Evolutionary conservation across 2,888 invertebrate species (phyloP).

Genomic region (Chrysopilus asiliformis): DNA sequence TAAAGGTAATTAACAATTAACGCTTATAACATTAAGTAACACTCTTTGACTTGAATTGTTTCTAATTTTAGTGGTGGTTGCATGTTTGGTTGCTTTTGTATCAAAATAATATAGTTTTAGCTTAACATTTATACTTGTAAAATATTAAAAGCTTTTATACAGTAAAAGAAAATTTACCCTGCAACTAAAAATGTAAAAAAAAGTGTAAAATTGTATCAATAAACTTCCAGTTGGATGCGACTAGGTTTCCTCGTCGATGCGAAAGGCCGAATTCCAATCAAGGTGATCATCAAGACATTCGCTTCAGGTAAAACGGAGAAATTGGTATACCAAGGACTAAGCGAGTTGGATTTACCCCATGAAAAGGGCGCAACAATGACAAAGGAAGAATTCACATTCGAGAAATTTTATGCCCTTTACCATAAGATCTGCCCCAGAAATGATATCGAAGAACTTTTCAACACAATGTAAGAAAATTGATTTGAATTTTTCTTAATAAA

Average conservation of each 20-base stretch:
- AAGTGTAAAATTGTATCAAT: slow-evolving; percentile 18
- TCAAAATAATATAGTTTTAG: too few species aligned
- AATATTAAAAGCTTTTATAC: too few species aligned
- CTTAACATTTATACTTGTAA: too few species aligned
- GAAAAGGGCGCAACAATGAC: slow-evolving; percentile 96
- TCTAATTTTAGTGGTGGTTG: too few species aligned
- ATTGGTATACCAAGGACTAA: slow-evolving; percentile 90
- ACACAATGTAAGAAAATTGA: slow-evolving; percentile 67
- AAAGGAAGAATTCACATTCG: slow-evolving; percentile 88
- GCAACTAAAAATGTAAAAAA: too few species aligned
- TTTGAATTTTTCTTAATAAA: neutral
- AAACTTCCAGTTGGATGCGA: slow-evolving; percentile 85
- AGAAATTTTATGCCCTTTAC: slow-evolving; percentile 95
- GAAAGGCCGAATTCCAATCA: slow-evolving; percentile 90
- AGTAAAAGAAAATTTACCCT: too few species aligned
- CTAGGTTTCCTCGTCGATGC: slow-evolving; percentile 87
- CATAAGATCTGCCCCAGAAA: slow-evolving; percentile 98
- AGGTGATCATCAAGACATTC: slow-evolving; percentile 92
- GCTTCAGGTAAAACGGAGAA: slow-evolving; percentile 99
- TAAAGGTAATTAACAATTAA: too few species aligned
- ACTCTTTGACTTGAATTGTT: too few species aligned
- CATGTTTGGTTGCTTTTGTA: too few species aligned
- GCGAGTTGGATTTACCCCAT: slow-evolving; percentile 84
- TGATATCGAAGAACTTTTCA: slow-evolving; percentile 95
- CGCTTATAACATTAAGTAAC: too few species aligned